Evolutionary conservation across 2,888 invertebrate species (phyloP).

Genomic region (Philereme transversata): DNA sequence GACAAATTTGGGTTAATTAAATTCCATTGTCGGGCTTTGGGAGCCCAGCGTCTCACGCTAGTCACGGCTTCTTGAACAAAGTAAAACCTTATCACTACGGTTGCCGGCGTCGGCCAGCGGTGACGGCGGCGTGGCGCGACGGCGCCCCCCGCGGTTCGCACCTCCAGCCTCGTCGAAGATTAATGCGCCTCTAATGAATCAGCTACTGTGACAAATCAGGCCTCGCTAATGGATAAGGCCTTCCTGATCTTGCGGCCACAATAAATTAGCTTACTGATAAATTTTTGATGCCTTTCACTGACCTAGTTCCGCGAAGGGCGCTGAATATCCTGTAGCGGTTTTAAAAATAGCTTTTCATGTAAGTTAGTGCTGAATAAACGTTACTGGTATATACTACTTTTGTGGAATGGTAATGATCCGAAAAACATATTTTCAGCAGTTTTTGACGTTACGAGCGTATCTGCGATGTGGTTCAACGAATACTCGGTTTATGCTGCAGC

Average conservation of each 20-base stretch:
- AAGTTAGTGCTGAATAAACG: conserved; percentile 38
- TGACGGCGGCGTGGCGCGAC: too few relatives aligned
- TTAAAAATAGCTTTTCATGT: conserved; percentile 21
- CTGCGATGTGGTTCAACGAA: conserved; percentile 9
- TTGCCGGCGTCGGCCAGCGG: conserved; percentile 36
- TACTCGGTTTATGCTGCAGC: conserved; percentile 1
- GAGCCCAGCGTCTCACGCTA: conserved; percentile 57
- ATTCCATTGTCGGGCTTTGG: conserved; percentile 70
- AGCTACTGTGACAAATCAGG: conserved; percentile 77
- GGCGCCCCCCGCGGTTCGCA: conserved; percentile 46
- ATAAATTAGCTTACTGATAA: conserved; percentile 62
- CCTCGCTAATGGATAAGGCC: conserved; percentile 70
- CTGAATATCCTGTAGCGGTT: conserved; percentile 11
- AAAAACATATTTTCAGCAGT: conserved; percentile 37
- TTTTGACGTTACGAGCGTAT: conserved; percentile 11
- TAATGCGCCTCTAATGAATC: conserved; percentile 76
- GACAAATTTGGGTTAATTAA: conserved; percentile 77
- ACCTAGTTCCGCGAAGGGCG: conserved; percentile 13
- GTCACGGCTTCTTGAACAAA: conserved; percentile 72
- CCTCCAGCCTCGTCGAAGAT: conserved; percentile 59
- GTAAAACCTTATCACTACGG: conserved; percentile 69
- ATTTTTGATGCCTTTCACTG: conserved; percentile 51
- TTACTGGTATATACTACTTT: conserved; percentile 40
- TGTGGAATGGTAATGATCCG: conserved; percentile 47
- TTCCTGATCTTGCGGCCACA: conserved; percentile 66